Evolutionary conservation across 2,797 vertebrate genomes (phyloP).

Genomic region (Tadarida brasiliensis): DNA sequence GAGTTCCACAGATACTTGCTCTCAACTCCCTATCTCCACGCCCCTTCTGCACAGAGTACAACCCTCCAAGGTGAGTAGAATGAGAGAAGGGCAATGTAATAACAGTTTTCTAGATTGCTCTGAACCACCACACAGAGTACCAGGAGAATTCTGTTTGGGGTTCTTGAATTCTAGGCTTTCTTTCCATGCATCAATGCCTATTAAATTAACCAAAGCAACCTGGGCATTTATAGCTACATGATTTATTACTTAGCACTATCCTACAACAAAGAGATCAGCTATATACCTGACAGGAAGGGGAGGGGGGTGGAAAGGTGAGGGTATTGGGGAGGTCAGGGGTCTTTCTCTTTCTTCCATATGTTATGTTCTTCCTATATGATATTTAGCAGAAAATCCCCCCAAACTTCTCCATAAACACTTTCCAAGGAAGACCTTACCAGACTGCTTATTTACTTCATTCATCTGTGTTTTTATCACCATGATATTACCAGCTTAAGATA

Average conservation of each 20-base stretch:
- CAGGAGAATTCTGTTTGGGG: neutral
- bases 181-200: neutral
- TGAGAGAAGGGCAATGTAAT: neutral
- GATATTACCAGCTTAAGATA: neutral
- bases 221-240: neutral
- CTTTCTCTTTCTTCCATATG: neutral
- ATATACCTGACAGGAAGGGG: neutral
- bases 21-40: neutral
- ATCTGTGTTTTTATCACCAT: neutral
- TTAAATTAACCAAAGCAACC: neutral
- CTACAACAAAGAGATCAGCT: neutral
- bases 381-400: neutral
- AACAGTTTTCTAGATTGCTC: neutral
- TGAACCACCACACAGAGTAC: neutral
- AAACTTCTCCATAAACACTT: neutral
- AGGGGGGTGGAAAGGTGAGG: neutral
- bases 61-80: neutral
- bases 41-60: neutral
- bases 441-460: constrained; percentile 12
- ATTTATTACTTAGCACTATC: neutral
- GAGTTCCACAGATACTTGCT: neutral
- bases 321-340: neutral
- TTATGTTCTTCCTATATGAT: neutral
- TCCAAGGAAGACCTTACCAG: neutral
- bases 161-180: neutral